Evolutionary conservation across 1,140 invertebrate species (phyloP).

Genomic region (Dinoponera quadriceps): DNA sequence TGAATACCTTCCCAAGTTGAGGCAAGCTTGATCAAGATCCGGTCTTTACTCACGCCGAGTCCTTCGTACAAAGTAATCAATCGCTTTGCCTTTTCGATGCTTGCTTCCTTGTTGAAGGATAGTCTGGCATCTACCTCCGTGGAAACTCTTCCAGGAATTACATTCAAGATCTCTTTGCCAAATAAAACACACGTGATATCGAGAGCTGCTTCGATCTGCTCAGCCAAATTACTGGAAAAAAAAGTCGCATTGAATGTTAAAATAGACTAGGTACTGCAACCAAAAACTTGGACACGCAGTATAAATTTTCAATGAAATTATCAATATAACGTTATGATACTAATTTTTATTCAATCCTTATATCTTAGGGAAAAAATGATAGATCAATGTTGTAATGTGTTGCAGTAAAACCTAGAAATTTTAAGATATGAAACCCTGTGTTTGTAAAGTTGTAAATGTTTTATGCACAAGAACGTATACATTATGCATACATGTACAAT

Average conservation of each 20-base stretch:
- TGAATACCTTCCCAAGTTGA: slow-evolving; percentile 99
- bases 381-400: no score
- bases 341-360: no score
- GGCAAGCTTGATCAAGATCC: slow-evolving; percentile 98
- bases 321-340: no score
- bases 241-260: neutral
- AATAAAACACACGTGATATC: slow-evolving; percentile 98
- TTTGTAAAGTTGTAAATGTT: no score
- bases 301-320: no score
- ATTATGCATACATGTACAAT: neutral
- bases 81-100: slow-evolving; percentile 95
- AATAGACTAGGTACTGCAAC: no score
- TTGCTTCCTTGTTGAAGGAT: slow-evolving; percentile 97
- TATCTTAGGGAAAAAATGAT: no score
- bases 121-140: slow-evolving; percentile 99
- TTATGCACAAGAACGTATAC: neutral
- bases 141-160: slow-evolving; percentile 98
- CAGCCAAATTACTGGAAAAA: slow-evolving; percentile 87
- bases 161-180: slow-evolving; percentile 98
- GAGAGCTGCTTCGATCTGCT: slow-evolving; percentile 93
- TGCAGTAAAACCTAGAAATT: no score
- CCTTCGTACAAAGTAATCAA: slow-evolving; percentile 96
- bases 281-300: no score
- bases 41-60: slow-evolving; percentile 95
- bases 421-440: no score